A percentile compares a stretch with the other conserved stretches of the same genome.
Conservation (phyloP, 2,888 invertebrate species). For the Acanthosepion esculentum region DNA sequence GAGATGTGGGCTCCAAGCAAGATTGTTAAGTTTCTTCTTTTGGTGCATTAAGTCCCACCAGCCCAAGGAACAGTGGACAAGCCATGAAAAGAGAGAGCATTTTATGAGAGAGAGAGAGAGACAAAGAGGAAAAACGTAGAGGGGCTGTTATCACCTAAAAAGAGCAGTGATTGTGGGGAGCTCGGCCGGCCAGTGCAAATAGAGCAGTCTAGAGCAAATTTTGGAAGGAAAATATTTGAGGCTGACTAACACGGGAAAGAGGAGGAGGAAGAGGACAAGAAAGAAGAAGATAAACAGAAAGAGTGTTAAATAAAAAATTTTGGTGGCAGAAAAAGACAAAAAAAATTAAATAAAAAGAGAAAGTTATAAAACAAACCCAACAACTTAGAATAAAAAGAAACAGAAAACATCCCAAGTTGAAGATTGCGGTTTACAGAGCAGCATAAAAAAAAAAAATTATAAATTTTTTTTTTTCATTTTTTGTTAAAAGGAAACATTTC, state of each 20-base stretch:
- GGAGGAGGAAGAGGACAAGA: background rate
- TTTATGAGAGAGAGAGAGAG: background rate
- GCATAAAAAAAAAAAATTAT: constrained; percentile 12
- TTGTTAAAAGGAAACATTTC: constrained; percentile 1
- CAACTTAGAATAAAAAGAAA: constrained; percentile 2
- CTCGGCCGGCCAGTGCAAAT: constrained; percentile 21
- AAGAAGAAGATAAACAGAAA: background rate
- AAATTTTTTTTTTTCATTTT: background rate
- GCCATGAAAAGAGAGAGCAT: no score
- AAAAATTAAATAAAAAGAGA: background rate
- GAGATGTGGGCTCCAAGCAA: constrained; percentile 8
- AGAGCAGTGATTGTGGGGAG: constrained; percentile 33
- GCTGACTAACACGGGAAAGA: constrained; percentile 4
- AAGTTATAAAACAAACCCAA: background rate
- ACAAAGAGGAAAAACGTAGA: background rate
- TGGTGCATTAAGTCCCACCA: background rate
- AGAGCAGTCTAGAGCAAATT: background rate
- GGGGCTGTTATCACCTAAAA: background rate
- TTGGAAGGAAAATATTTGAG: constrained; percentile 2
- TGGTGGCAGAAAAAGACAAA: background rate
- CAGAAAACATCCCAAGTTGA: background rate
- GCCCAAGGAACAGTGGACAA: background rate
- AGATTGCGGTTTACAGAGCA: constrained; percentile 8
- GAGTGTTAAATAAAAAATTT: background rate
- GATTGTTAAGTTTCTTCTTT: background rate